phyloP scores from a whole-genome alignment of 1,140 invertebrate genomes.

The Diorhabda elongata region DNA sequence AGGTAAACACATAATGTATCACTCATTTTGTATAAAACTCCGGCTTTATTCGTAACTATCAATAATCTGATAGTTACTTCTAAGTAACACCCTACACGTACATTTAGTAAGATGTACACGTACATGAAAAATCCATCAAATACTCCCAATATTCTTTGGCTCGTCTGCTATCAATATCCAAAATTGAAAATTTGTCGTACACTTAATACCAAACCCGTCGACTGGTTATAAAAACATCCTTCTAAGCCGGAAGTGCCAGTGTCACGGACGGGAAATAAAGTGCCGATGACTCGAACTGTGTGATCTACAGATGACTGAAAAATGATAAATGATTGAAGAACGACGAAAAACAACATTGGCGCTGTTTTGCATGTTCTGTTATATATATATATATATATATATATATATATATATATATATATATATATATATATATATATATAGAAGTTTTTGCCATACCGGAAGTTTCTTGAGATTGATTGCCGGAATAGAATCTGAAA shows the following conservation, averaged over 20 bases:
- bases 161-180: neutral
- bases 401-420: no score
- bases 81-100: neutral
- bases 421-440: no score
- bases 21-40: no score
- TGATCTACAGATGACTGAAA: neutral
- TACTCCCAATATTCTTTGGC: neutral
- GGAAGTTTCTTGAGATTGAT: no score
- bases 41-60: no score
- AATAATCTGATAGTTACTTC: no score
- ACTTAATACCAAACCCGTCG: neutral
- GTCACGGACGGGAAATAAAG: neutral
- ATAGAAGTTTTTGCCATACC: no score
- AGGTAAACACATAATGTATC: no score
- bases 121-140: neutral
- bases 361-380: neutral
- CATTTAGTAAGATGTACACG: neutral
- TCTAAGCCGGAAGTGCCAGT: neutral
- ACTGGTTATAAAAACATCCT: neutral
- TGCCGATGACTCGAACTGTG: neutral
- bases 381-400: no score
- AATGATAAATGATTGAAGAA: neutral
- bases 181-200: constrained; percentile 1
- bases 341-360: neutral
- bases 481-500: no score